Conservation (phyloP, 2,888 invertebrate species). For the Megalurothrips usitatus region DNA sequence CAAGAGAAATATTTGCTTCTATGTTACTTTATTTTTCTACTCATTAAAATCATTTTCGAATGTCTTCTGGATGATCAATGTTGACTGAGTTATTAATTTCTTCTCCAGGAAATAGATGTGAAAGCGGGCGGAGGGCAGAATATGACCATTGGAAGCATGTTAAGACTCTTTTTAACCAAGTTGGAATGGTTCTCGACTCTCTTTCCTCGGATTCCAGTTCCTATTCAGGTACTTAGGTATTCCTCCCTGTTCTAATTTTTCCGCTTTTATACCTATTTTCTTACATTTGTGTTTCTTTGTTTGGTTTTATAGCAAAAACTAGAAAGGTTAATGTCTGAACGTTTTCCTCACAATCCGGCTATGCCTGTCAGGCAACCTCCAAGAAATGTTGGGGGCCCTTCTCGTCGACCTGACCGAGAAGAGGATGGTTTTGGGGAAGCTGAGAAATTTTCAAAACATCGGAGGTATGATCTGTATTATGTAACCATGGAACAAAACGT, state of each 20-base stretch:
- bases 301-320: constrained; percentile 67
- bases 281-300: constrained; percentile 6
- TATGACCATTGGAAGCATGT: constrained; percentile 88
- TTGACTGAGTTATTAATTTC: constrained; percentile 17
- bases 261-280: background rate
- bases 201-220: constrained; percentile 97
- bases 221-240: constrained; percentile 59
- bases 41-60: background rate
- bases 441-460: constrained; percentile 41
- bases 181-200: constrained; percentile 98
- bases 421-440: constrained; percentile 47
- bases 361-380: constrained; percentile 41
- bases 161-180: constrained; percentile 88
- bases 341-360: constrained; percentile 55
- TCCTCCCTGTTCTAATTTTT: background rate
- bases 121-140: constrained; percentile 95
- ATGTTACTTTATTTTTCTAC: background rate
- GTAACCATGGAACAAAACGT: background rate
- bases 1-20: constrained; percentile 3
- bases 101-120: constrained; percentile 78
- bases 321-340: constrained; percentile 65
- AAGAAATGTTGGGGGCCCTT: constrained; percentile 39
- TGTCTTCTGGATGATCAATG: background rate
- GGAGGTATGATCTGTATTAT: background rate
- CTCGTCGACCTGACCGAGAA: constrained; percentile 46